Base-by-base conservation (phyloP, 2,888 invertebrate genomes). In the Stenodema calcarata region DNA sequence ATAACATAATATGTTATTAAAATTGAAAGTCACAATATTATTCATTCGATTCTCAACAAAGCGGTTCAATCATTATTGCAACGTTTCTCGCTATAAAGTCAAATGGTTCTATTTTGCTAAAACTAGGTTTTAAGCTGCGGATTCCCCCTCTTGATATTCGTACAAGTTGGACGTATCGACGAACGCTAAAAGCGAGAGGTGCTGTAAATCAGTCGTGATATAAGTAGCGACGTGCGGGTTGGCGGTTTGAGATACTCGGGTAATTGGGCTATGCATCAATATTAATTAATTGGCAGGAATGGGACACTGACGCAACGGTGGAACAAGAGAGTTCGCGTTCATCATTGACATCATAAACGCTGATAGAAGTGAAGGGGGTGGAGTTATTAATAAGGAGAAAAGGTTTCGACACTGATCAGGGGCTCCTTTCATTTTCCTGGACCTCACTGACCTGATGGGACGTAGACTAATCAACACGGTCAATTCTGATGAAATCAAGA, bases 261-360 rank as follows among this genome's bases (percentile, higher is more conserved):
- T 82, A 82, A 82, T 82, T 82, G 82, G 82, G 82, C 42, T 69
- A 82, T 82, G 82, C 82, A 82, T 82, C 82, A 82, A 82, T 82
- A 82, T 82, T 82, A 82, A 82, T 82, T 82, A 82, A 82, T 82
- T 82, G 69, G 41, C 82, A 82, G 62, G 78, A 11, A 62, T 23
- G 62, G 62, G 62, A 62, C 35, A 14, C n/a, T 27, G 42, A 3
- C 27, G 18, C 44, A 47, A 41, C 27, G 42, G 14, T 41, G 14
- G 75, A 78, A 78, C 78, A 78, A 42, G 78, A 78, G 78, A 42
- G 78, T 27, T 42, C 18, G 18, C 78, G 78, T 78, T 78, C 78
- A 78, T 78, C 78, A 78, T 44, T 78, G 78, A 27, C 76, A 50
- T n/a, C 50, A 50, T 50, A 14, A 50, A n/a, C 50, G 50, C n/a